These are phyloP conservation scores for Cebidichthys violaceus DNA, from an alignment of 2,113 vertebrate species.

Conservation along the genomic window DNA sequence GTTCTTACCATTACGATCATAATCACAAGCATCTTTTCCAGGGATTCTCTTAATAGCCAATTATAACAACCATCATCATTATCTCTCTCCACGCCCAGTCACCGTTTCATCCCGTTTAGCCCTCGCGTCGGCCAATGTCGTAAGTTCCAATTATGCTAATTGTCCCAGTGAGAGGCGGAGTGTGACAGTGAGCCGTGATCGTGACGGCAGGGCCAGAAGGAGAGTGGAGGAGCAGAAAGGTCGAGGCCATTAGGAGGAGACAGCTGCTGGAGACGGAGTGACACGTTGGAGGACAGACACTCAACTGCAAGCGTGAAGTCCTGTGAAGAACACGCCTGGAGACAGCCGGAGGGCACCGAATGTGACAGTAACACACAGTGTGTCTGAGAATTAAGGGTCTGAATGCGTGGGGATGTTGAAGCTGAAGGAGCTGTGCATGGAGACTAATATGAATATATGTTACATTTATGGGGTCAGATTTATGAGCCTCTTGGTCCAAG, in stretches of 20 bases:
- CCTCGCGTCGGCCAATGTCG: conserved; percentile 36
- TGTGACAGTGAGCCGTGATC: conserved; percentile 55
- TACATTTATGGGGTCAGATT: background rate
- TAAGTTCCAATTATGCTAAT: conserved; percentile 50
- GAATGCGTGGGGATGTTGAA: background rate
- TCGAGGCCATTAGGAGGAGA: conserved; percentile 60
- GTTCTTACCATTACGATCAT: background rate
- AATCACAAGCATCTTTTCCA: conserved; percentile 8
- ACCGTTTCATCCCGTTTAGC: conserved; percentile 43
- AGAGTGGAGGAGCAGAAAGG: conserved; percentile 60
- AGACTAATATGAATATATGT: background rate
- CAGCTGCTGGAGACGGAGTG: conserved; percentile 70
- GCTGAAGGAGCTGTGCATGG: background rate
- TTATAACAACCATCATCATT: conserved; percentile 12
- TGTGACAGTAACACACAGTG: background rate
- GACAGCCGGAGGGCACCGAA: background rate
- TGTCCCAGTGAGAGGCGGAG: conserved; percentile 30
- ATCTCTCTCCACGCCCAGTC: background rate
- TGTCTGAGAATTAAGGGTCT: background rate
- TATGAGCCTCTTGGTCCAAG: background rate
- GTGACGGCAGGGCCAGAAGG: conserved; percentile 51
- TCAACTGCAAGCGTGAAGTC: background rate
- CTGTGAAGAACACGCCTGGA: background rate
- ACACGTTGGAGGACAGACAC: conserved; percentile 43
- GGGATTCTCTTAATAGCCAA: conserved; percentile 3